Evolutionary conservation across 2,888 invertebrate genomes (phyloP).

Genomic region (Conus canariensis): DNA sequence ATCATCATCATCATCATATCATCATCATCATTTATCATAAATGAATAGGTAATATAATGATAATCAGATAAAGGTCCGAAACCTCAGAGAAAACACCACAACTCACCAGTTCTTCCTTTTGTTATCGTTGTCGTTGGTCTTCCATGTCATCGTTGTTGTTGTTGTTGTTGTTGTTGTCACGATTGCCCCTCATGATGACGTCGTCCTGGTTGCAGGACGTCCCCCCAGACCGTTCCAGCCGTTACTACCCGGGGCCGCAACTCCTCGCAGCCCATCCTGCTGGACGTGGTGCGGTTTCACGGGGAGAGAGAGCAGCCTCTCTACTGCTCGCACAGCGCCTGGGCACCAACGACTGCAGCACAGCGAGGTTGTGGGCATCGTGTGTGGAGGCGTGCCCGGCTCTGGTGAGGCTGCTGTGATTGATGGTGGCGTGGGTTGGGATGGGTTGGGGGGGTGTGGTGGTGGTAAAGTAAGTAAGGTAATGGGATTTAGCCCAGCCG

Average conservation of each 20-base stretch:
- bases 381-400: slow-evolving; percentile 7
- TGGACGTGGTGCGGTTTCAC: slow-evolving; percentile 38
- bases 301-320: slow-evolving; percentile 29
- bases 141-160: no score
- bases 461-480: not conserved
- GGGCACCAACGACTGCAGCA: slow-evolving; percentile 36
- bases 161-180: no score
- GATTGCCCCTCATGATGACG: no score
- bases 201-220: not conserved
- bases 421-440: not conserved
- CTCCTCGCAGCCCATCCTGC: slow-evolving; percentile 4
- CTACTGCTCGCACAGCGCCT: slow-evolving; percentile 22
- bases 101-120: no score
- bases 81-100: no score
- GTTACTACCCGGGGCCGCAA: slow-evolving; percentile 27
- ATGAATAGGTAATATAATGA: no score
- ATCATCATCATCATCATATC: no score
- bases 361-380: slow-evolving; percentile 30
- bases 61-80: no score
- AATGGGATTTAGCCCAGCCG: no score
- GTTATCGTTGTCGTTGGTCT: no score
- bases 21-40: no score
- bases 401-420: not conserved
- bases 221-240: slow-evolving; percentile 6
- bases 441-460: not conserved